Evolutionary conservation across 2,797 vertebrate species (phyloP).

Genomic region (Picus viridis): DNA sequence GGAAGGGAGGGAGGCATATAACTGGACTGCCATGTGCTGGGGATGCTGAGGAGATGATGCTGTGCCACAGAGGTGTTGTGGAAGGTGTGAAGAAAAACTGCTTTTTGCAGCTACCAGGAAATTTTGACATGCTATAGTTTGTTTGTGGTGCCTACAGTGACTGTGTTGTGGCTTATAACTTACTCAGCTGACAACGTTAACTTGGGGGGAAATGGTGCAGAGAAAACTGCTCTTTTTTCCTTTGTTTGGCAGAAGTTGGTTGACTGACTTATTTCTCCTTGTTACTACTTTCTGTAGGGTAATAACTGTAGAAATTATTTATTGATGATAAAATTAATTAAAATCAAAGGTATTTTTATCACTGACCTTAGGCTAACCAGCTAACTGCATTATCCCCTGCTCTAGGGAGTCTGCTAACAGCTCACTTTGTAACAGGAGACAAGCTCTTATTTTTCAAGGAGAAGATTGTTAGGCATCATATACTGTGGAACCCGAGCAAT

Average conservation of each 20-base stretch:
- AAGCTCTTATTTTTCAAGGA: neutral
- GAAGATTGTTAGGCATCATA: neutral
- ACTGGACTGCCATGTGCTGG: rapidly evolving
- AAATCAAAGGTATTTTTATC: neutral
- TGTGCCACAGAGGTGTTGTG: neutral
- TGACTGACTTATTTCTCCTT: neutral
- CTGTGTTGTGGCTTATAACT: neutral
- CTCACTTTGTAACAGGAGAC: neutral
- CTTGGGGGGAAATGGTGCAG: neutral
- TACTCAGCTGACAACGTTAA: neutral
- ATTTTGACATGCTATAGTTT: neutral
- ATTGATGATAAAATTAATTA: neutral
- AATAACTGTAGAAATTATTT: neutral
- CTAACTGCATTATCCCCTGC: neutral
- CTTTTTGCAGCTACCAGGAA: neutral
- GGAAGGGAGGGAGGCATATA: neutral
- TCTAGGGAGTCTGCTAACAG: neutral
- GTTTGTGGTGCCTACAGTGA: neutral
- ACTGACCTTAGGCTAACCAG: neutral
- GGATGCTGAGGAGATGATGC: neutral
- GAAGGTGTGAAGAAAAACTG: neutral
- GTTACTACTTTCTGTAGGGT: neutral
- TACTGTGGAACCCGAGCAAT: neutral
- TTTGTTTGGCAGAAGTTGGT: neutral
- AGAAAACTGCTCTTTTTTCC: neutral